phyloP scores from a whole-genome alignment of 2,888 invertebrate genomes.

The Dioctria linearis region DNA sequence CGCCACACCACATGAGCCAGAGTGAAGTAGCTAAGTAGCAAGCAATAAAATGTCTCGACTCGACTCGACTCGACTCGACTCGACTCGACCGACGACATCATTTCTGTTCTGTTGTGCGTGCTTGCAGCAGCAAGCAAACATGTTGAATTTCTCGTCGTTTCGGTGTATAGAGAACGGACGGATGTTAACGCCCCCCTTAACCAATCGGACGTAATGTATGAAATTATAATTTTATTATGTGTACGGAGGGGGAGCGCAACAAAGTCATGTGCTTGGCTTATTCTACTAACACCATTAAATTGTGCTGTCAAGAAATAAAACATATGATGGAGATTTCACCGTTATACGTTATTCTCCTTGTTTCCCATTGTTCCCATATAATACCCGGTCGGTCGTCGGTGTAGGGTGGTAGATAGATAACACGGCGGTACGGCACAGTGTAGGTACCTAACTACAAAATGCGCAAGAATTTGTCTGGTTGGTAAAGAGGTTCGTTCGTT shows the following conservation, averaged over 20 bases:
- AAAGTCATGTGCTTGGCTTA: background rate
- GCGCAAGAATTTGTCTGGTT: too few species aligned
- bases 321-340: background rate
- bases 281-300: background rate
- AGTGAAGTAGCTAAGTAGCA: background rate
- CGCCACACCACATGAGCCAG: background rate
- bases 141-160: background rate
- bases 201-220: conserved; percentile 44
- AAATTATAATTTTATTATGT: conserved; percentile 28
- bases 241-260: background rate
- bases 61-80: background rate
- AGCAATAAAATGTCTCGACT: background rate
- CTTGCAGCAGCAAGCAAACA: background rate
- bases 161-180: conserved; percentile 5
- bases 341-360: too few species aligned
- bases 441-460: too few species aligned
- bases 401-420: too few species aligned
- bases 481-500: too few species aligned
- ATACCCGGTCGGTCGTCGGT: too few species aligned
- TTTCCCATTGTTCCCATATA: too few species aligned
- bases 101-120: background rate
- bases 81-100: background rate
- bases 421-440: too few species aligned
- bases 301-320: background rate
- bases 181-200: conserved; percentile 35